Percentiles rank a stretch among this genome's conserved stretches.
Evolutionary conservation across 1,140 invertebrate genomes (phyloP).

Genomic region (Rhagoletis zephyria): DNA sequence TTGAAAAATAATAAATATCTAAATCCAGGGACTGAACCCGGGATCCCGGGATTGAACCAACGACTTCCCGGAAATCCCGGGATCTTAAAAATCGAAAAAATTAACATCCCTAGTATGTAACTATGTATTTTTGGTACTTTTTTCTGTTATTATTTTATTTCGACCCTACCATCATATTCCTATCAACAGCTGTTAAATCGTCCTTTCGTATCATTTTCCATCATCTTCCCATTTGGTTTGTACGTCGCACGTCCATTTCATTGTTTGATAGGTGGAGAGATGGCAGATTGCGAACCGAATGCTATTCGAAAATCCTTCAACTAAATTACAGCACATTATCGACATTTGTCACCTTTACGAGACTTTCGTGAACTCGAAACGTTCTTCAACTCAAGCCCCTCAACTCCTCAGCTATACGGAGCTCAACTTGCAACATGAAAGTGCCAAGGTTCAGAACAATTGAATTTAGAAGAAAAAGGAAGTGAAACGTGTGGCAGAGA

Average conservation of each 20-base stretch:
- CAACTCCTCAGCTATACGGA: background rate
- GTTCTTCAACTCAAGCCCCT: background rate
- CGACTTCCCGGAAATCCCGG: too few relatives aligned
- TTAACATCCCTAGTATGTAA: too few relatives aligned
- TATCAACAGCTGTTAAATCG: slow-evolving; percentile 27
- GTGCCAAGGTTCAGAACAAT: background rate
- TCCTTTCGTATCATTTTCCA: slow-evolving; percentile 40
- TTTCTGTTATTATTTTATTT: background rate
- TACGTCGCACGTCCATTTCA: background rate
- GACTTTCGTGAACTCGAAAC: slow-evolving; percentile 50
- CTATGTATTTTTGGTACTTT: background rate
- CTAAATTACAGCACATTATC: slow-evolving; percentile 60
- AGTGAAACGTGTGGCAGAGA: background rate
- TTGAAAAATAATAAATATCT: too few relatives aligned
- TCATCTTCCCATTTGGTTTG: slow-evolving; percentile 19
- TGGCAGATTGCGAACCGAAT: slow-evolving; percentile 4
- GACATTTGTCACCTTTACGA: slow-evolving; percentile 59
- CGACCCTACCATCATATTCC: slow-evolving; percentile 27
- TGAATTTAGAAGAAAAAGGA: background rate
- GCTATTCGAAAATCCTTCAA: slow-evolving; percentile 41
- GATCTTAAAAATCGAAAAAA: too few relatives aligned
- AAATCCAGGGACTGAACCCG: too few relatives aligned
- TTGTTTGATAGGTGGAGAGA: background rate
- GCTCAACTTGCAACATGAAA: slow-evolving; percentile 26
- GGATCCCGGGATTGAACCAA: too few relatives aligned